Evolutionary conservation across 2,113 vertebrate genomes (phyloP).

Genomic region (Phylloscopus trochilus): DNA sequence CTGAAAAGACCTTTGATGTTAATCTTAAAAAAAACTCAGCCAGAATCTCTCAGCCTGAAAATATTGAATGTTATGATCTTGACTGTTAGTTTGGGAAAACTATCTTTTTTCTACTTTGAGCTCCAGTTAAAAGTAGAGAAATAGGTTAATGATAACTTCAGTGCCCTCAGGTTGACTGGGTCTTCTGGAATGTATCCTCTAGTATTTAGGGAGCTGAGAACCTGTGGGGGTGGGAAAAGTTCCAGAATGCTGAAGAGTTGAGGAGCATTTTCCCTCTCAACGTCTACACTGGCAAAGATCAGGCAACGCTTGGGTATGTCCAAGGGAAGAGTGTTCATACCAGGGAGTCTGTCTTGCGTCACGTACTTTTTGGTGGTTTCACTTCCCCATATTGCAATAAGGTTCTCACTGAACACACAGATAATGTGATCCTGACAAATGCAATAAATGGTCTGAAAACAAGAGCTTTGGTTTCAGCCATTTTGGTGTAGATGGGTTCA

Average conservation of each 20-base stretch:
- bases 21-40: not conserved
- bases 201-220: not conserved
- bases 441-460: not conserved
- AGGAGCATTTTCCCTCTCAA: not conserved
- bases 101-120: not conserved
- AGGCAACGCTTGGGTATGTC: not conserved
- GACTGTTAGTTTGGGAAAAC: not conserved
- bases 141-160: not conserved
- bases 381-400: not conserved
- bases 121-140: constrained; percentile 13
- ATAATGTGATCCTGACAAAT: not conserved
- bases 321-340: not conserved
- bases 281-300: too few relatives aligned
- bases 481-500: not conserved
- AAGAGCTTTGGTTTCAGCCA: not conserved
- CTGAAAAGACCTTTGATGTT: constrained; percentile 22
- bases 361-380: not conserved
- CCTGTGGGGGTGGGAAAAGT: not conserved
- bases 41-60: not conserved
- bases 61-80: not conserved
- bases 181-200: not conserved
- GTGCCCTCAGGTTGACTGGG: not conserved
- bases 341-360: not conserved
- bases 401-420: not conserved
- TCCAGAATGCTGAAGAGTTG: not conserved